A percentile compares a stretch with the other conserved stretches of the same genome.
Evolutionary conservation across 2,113 vertebrate genomes (phyloP).

Genomic region (Urocynchramus pylzowi): DNA sequence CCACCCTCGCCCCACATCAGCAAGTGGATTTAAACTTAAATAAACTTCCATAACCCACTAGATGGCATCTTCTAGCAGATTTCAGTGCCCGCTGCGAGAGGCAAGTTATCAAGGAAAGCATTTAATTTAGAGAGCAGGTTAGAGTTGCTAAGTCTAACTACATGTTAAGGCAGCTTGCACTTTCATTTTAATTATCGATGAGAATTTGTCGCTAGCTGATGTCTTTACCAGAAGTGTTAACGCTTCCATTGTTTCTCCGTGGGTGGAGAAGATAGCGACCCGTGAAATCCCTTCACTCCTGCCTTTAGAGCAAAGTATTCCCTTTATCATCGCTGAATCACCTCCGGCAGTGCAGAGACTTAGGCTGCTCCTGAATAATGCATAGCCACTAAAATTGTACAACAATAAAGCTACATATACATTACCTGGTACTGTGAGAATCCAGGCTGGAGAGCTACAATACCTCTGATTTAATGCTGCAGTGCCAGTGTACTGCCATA

Average conservation of each 20-base stretch:
- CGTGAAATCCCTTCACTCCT: neutral
- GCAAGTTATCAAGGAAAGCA: neutral
- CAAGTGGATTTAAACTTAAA: constrained; percentile 9
- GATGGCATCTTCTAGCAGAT: constrained; percentile 70
- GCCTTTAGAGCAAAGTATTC: neutral
- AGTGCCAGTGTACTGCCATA: neutral
- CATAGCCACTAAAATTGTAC: constrained; percentile 9
- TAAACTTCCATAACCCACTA: constrained; percentile 62
- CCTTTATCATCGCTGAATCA: constrained; percentile 26
- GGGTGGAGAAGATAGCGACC: neutral
- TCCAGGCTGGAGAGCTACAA: neutral
- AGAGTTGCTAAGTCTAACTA: neutral
- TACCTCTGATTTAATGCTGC: constrained; percentile 17
- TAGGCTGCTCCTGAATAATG: constrained; percentile 25
- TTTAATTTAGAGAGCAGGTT: constrained; percentile 37
- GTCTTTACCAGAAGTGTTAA: neutral
- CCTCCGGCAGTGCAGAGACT: neutral
- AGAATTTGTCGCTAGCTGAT: neutral
- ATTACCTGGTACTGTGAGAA: neutral
- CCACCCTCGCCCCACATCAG: neutral
- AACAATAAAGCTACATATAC: constrained; percentile 28
- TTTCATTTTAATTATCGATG: neutral
- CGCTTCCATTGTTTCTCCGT: neutral
- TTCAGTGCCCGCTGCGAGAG: neutral
- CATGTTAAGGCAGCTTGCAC: neutral